phyloP scores from a whole-genome alignment of 2,888 invertebrate genomes.

The Blera fallax region DNA sequence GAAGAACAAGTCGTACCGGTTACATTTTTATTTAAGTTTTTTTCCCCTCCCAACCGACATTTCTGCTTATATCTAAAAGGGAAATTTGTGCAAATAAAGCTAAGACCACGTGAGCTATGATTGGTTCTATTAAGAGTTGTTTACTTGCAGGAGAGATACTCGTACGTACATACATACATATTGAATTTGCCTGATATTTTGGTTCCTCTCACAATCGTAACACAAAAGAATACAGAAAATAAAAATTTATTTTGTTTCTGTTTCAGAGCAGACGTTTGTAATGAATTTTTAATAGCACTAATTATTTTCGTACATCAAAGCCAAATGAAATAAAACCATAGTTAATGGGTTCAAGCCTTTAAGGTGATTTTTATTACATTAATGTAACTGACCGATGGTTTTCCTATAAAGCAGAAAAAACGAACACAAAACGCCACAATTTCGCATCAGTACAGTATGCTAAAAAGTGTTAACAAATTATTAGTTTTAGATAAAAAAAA shows the following conservation, averaged over 20 bases:
- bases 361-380: neutral
- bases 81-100: neutral
- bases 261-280: neutral
- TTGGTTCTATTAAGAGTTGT: neutral
- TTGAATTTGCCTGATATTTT: too few species aligned
- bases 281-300: slow-evolving; percentile 21
- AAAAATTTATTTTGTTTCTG: neutral
- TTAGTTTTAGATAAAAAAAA: too few species aligned
- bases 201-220: too few species aligned
- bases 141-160: neutral
- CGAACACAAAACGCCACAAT: too few species aligned
- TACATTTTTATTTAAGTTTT: neutral
- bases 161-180: neutral
- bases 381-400: neutral
- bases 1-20: slow-evolving; percentile 17
- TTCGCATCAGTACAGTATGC: too few species aligned
- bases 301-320: neutral
- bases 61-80: neutral
- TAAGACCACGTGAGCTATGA: neutral
- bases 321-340: neutral
- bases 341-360: neutral
- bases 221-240: neutral
- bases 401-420: neutral
- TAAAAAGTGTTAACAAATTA: too few species aligned
- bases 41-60: neutral